Evolutionary conservation across 1,140 invertebrate genomes (phyloP), one percentile per base, ranked within the genome.

Genomic region (Drosophila triauraria): DNA sequence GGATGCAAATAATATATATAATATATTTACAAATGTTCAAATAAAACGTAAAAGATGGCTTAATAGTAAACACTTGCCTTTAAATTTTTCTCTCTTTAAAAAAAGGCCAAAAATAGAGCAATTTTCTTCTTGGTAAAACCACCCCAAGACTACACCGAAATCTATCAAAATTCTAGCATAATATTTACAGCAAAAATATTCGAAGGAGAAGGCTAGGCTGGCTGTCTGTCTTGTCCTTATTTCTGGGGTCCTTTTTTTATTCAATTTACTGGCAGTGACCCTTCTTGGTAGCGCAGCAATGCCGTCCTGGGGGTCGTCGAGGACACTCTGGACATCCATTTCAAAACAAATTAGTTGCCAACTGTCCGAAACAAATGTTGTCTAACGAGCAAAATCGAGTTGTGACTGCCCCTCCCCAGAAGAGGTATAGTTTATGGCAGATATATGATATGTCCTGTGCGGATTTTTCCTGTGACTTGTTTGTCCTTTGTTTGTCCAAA

Each of bases 281-380:
- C 78, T 77, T 77, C 78, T 75, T 77, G 70, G 72, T 17, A 38
- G 17, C 12, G 38, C 32, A 23, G 57, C 12, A 23, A 17, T 8
- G 13, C 25, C 35, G 38, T 62, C 57, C 58, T 62, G 58, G 62
- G 57, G 51, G 43, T 50, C 44, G 60, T 47, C 51, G 43, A 56
- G 68, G 62, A 59, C 69, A 72, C 51, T 27, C 67, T 68, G 9
- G 80, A 57, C 63, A 82, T 82, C 60, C 64, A 75, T 78, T 82
- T 75, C 65, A 72, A 87, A 86, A 80, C 80, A 87, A 87, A 87
- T 87, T 87, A 88, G 84, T 88, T 87, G 84, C 84, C 84, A 88
- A 87, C 84, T 88, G 84, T 87, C 84, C 80, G 74, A 84, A 88
- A 87, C 84, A 87, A 87, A 87, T 87, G 84, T 83, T 84, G 80